These are phyloP conservation scores for Piscicola geometra DNA, from an alignment of 2,888 invertebrate species.

Conservation along the genomic window DNA sequence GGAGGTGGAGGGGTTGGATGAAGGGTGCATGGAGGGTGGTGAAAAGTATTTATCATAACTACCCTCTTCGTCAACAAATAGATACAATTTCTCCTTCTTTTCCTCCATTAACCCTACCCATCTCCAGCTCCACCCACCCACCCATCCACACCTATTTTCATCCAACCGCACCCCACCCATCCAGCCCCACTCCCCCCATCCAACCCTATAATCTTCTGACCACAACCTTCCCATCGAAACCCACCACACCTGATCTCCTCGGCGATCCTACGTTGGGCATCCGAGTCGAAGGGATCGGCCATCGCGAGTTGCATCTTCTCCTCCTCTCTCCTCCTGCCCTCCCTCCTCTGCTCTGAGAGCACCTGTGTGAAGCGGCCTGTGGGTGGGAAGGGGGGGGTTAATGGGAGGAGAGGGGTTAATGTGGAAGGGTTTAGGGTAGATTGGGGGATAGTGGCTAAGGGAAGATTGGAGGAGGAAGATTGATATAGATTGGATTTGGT, in stretches of 20 bases:
- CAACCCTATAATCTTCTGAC: too few species aligned
- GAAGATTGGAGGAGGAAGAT: conserved; percentile 25
- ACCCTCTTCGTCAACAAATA: too few species aligned
- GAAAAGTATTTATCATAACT: too few species aligned
- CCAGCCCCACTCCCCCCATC: too few species aligned
- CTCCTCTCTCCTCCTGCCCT: conserved; percentile 74
- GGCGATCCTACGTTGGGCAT: conserved; percentile 87
- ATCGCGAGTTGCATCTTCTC: conserved; percentile 80
- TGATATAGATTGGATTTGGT: conserved; percentile 13
- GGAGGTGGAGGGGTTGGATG: too few species aligned
- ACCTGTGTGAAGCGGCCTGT: conserved; percentile 51
- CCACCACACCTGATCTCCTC: conserved; percentile 91
- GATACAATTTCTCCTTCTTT: too few species aligned
- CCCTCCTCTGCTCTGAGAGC: conserved; percentile 64
- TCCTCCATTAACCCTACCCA: too few species aligned
- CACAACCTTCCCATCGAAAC: too few species aligned
- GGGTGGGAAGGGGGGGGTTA: neutral
- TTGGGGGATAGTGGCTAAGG: neutral
- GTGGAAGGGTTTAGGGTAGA: neutral
- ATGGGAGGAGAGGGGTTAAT: neutral
- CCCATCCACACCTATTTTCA: too few species aligned
- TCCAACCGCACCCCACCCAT: too few species aligned
- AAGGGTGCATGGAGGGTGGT: too few species aligned
- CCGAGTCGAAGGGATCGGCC: conserved; percentile 90
- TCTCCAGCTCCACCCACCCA: too few species aligned